phyloP scores from a whole-genome alignment of 2,113 vertebrate genomes.

The Callopanchax toddi region DNA sequence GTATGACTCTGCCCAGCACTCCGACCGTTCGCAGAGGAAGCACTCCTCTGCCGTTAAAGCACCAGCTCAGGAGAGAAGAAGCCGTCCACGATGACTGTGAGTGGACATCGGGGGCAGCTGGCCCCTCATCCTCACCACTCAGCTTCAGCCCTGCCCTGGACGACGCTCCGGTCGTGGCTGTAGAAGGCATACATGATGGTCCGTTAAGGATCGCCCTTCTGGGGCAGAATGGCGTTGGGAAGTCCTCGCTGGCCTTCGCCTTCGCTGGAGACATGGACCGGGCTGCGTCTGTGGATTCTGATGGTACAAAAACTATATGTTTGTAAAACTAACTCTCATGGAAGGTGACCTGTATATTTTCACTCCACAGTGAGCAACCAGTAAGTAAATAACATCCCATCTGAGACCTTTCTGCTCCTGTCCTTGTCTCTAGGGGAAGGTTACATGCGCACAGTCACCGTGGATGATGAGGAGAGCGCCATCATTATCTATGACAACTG shows the following conservation, averaged over 20 bases:
- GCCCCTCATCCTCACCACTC: conserved; percentile 70
- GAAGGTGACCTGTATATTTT: background rate
- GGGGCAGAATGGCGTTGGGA: conserved; percentile 89
- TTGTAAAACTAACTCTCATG: conserved; percentile 3
- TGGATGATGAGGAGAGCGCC: conserved; percentile 88
- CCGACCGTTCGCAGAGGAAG: conserved; percentile 85
- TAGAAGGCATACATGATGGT: conserved; percentile 66
- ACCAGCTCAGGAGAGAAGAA: conserved; percentile 84
- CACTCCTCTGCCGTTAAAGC: conserved; percentile 88
- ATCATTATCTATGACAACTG: conserved; percentile 91
- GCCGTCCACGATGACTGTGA: conserved; percentile 87
- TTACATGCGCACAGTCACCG: conserved; percentile 82
- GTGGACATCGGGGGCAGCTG: conserved; percentile 77
- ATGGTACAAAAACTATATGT: conserved; percentile 65
- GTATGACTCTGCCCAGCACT: conserved; percentile 77
- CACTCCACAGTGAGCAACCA: conserved; percentile 5
- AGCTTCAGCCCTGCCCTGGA: conserved; percentile 78
- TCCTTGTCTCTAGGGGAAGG: conserved; percentile 82
- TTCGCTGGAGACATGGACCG: conserved; percentile 79
- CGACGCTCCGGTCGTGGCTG: conserved; percentile 57
- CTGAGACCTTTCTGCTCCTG: conserved; percentile 47
- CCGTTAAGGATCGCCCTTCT: conserved; percentile 81
- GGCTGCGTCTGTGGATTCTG: conserved; percentile 69
- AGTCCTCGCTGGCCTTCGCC: conserved; percentile 85
- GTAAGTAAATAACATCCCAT: conserved; percentile 37